Evolutionary conservation across 1,140 invertebrate genomes (phyloP), one percentile per base, ranked within the genome.

Genomic region (Macrosteles quadrilineatus): DNA sequence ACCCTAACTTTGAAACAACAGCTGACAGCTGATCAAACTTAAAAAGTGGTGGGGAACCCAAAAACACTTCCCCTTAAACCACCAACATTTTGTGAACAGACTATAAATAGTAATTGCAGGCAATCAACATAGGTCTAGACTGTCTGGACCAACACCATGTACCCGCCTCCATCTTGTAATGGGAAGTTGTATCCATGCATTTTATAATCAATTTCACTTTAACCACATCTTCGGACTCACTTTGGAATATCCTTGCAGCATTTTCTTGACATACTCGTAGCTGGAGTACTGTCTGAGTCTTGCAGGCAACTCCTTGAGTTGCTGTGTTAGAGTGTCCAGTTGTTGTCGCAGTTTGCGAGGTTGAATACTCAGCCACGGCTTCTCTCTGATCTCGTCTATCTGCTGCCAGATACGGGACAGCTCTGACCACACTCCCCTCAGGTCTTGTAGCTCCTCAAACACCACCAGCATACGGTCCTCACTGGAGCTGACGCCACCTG

Each of bases 311-410:
- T 98, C 96, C 80, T 99, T 99, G 57, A 99, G 80, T 79, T 98
- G 95, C 17, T 88, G 91, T 77, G 97, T 86, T 84, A 99, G 90
- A 1, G 89, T 90, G 80, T 99, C 98, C 31, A 99, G 79, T 77
- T 97, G 91, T 83, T 97, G 93, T 25, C 90, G 70, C 25, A 68
- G 88, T 83, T 98, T 98, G 72, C 98, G 85, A 1, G 98, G 97
- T 79, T 99, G 98, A 30, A 99, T 94, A 2, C 96, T 98, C 0
- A 99, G 83, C 98, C 98, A 99, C 0, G 97, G 95, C 79, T 97
- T 98, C 77, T 99, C 98, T 71, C 98, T 90, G 65, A 98, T 92
- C 79, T 98, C 96, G 81, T 99, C 97, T 72, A 99, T 97, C 80
- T 98, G 95, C 6, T 94, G 89, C 96, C 97, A 99, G 72, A 99